Conservation (phyloP, 2,113 vertebrate genomes). For the Macheiramphus alcinus region DNA sequence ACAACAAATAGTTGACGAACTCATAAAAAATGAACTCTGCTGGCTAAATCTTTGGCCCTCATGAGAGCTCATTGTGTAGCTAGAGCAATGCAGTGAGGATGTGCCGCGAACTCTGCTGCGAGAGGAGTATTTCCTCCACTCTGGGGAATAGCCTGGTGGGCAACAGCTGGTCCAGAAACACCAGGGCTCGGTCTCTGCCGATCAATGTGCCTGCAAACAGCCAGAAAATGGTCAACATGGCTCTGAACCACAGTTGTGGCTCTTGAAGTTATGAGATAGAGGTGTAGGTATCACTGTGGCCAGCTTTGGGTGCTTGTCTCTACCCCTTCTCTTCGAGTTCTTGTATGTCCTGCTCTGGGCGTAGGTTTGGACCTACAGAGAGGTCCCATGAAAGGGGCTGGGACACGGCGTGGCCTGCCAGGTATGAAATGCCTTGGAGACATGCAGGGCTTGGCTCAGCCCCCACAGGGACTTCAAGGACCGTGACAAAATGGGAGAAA, state of each 20-base stretch:
- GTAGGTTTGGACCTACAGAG: background rate
- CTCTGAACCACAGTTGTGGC: background rate
- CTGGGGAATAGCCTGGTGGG: background rate
- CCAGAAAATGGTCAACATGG: background rate
- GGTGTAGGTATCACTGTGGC: background rate
- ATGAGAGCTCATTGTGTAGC: background rate
- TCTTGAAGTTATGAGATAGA: background rate
- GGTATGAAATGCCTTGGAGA: background rate
- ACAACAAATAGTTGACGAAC: background rate
- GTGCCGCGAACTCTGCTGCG: rapidly evolving
- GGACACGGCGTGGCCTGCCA: rapidly evolving
- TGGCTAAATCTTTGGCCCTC: background rate
- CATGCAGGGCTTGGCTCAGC: background rate
- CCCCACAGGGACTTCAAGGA: background rate
- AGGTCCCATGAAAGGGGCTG: background rate
- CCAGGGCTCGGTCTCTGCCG: background rate
- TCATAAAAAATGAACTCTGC: background rate
- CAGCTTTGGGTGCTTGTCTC: background rate
- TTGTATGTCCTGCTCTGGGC: background rate
- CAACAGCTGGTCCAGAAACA: background rate
- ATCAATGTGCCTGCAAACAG: background rate
- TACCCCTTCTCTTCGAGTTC: background rate
- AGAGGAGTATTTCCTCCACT: background rate
- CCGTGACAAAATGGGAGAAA: background rate
- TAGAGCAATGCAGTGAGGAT: rapidly evolving